Base-by-base conservation (phyloP, 2,113 vertebrate genomes). In the Mastomys natalensis region DNA sequence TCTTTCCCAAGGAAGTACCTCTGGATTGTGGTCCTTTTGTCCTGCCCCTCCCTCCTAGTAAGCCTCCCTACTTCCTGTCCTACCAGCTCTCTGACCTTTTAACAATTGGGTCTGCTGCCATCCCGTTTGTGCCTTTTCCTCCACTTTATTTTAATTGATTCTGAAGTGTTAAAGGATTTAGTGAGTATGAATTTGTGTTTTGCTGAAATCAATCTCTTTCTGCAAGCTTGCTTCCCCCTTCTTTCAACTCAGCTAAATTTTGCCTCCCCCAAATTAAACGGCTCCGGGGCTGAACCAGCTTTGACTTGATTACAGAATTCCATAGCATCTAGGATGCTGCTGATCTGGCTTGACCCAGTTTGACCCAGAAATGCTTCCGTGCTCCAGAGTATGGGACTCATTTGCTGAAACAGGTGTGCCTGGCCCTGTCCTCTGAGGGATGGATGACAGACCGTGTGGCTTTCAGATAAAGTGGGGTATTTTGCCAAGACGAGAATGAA, bases 81-180 rank as follows among this genome's bases (percentile, higher is more conserved):
- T 94, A 68, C 9, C 80, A 66, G 17, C 37, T 72, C 70, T 66
- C 68, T 26, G 9, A 29, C 24, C 5, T 87, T 84, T 73, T 22
- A 8, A 80, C 55, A 76, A 1, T 34, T 0, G 10, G 91, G 73
- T 34, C 81, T 53, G 62, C 97, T 58, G 90, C 92, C 86, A 81
- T 48, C 78, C 84, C 48, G 88, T 94, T 85, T 62, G 45, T 48
- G 89, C 84, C 74, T 82, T 96, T 91, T 89, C 94, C 94, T 98
- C 96, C 94, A 73, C 88, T 95, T 97, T 88, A 92, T 96, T 98
- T 53, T 97, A 98, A 98, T 98, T 98, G 98, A 98, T 98, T 98
- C 96, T 5, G 68, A 97, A 98, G 94, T 93, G 96, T 97, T 97
- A 98, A 97, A 96, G 96, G 96, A 45, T 98, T 98, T 97, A 97